These are phyloP conservation scores for Allochrocebus solatus DNA, from an alignment of 2,797 vertebrate species.

Conservation along the genomic window DNA sequence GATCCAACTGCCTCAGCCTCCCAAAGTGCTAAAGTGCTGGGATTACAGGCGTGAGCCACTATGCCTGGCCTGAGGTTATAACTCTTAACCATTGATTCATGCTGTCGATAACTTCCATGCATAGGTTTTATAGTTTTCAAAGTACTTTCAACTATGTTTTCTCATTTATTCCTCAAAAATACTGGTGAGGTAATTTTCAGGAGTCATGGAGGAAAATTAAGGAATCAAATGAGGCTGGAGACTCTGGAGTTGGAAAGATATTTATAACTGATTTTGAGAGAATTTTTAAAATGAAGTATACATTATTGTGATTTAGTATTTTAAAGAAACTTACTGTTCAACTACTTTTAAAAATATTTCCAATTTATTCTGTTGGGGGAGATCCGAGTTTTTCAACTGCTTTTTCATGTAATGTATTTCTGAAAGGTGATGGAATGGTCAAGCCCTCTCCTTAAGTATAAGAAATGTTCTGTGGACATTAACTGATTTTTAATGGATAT, in stretches of 20 bases:
- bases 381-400: not conserved
- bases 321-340: not conserved
- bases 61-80: not conserved
- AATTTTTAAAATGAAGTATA: not conserved
- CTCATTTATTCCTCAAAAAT: not conserved
- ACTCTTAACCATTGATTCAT: not conserved
- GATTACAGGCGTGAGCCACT: too few relatives aligned
- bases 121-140: not conserved
- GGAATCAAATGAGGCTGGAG: not conserved
- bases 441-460: not conserved
- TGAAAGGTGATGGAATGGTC: not conserved
- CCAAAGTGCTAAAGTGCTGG: too few relatives aligned
- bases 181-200: not conserved
- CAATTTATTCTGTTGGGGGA: not conserved
- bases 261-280: not conserved
- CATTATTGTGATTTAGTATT: not conserved
- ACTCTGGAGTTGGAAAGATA: not conserved
- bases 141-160: not conserved
- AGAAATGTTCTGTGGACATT: slow-evolving; percentile 5
- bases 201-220: not conserved
- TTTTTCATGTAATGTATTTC: not conserved
- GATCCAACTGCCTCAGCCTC: too few relatives aligned
- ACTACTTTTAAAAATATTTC: not conserved
- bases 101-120: not conserved
- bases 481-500: not conserved